These are phyloP conservation scores for Clanis bilineata DNA, from an alignment of 2,888 invertebrate genomes.

Conservation along the genomic window DNA sequence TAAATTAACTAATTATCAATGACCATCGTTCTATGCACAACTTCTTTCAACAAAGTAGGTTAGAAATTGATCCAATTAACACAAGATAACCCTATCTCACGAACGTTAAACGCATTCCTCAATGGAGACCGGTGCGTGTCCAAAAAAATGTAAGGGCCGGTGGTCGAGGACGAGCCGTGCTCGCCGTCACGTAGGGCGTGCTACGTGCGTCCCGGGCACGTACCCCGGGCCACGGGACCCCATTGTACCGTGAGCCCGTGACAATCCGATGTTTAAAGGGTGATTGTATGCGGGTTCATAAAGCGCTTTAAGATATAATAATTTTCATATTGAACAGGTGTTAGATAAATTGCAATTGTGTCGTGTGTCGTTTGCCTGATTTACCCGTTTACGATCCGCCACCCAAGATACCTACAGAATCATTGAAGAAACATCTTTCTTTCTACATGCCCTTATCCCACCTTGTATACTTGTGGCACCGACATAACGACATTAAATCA, in stretches of 20 bases:
- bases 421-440: too few species aligned
- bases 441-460: too few species aligned
- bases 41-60: too few species aligned
- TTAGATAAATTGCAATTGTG: too few species aligned
- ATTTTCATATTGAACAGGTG: too few species aligned
- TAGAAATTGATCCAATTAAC: background rate
- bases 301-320: too few species aligned
- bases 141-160: slow-evolving; percentile 1
- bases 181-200: slow-evolving; percentile 28
- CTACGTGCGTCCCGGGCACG: slow-evolving; percentile 24
- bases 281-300: background rate
- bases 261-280: slow-evolving; percentile 1
- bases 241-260: slow-evolving; percentile 1
- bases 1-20: background rate
- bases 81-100: slow-evolving; percentile 3
- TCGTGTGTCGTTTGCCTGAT: too few species aligned
- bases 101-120: slow-evolving; percentile 1
- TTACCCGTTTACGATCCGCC: too few species aligned
- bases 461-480: too few species aligned
- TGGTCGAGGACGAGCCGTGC: slow-evolving; percentile 22
- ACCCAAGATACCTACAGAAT: too few species aligned
- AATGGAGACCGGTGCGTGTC: background rate
- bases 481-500: too few species aligned
- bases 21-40: too few species aligned
- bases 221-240: slow-evolving; percentile 9